Conservation (phyloP, 1,140 invertebrate species). For the Drosophila subobscura region DNA sequence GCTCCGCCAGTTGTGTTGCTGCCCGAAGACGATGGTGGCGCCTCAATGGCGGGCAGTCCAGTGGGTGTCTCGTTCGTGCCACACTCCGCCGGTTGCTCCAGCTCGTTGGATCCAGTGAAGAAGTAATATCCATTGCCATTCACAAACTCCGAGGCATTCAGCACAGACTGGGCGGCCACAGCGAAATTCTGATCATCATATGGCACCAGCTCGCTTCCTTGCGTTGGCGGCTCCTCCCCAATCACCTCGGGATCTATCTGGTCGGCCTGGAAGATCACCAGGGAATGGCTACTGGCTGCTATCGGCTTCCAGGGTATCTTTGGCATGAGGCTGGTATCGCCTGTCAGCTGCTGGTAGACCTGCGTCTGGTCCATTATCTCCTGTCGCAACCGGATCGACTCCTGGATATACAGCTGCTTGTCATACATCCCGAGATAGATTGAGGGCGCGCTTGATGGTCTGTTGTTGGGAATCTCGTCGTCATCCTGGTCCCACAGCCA, state of each 20-base stretch:
- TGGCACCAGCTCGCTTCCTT: slow-evolving; percentile 59
- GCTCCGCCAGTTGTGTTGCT: slow-evolving; percentile 25
- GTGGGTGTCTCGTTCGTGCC: slow-evolving; percentile 48
- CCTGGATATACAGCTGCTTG: slow-evolving; percentile 90
- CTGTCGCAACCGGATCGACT: slow-evolving; percentile 78
- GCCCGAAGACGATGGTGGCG: slow-evolving; percentile 6
- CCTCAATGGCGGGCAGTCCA: slow-evolving; percentile 37
- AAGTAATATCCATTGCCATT: slow-evolving; percentile 90
- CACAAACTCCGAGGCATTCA: slow-evolving; percentile 89
- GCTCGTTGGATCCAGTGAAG: slow-evolving; percentile 84
- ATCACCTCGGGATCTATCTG: slow-evolving; percentile 51
- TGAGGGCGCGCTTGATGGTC: slow-evolving; percentile 84
- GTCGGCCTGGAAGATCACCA: slow-evolving; percentile 70
- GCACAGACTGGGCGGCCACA: slow-evolving; percentile 87
- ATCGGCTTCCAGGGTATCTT: slow-evolving; percentile 90
- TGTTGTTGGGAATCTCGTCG: slow-evolving; percentile 13
- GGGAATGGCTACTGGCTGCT: slow-evolving; percentile 84
- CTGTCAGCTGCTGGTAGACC: slow-evolving; percentile 73
- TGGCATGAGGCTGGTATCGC: slow-evolving; percentile 74
- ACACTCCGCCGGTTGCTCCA: slow-evolving; percentile 51
- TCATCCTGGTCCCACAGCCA: slow-evolving; percentile 82
- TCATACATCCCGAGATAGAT: slow-evolving; percentile 95
- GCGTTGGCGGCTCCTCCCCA: slow-evolving; percentile 31
- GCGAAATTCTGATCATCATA: slow-evolving; percentile 72
- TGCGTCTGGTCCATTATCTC: slow-evolving; percentile 73